phyloP scores from a whole-genome alignment of 2,888 invertebrate genomes.

The Trachelus stipa region DNA sequence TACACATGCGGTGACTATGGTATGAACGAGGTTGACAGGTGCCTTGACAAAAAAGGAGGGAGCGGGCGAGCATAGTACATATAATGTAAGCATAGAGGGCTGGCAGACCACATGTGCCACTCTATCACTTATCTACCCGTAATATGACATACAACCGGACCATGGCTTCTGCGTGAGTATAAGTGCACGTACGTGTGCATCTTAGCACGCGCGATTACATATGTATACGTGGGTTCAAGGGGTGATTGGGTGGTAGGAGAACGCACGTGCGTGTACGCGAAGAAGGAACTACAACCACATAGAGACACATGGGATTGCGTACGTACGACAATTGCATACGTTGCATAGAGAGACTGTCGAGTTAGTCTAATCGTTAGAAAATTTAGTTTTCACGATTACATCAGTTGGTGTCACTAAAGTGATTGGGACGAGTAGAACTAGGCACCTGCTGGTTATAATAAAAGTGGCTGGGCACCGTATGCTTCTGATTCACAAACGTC shows the following conservation, averaged over 20 bases:
- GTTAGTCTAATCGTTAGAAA: neutral
- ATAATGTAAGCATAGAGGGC: conserved; percentile 61
- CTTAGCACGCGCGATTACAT: conserved; percentile 19
- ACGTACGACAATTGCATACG: neutral
- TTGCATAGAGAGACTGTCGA: neutral
- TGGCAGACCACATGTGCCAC: conserved; percentile 64
- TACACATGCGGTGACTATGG: conserved; percentile 53
- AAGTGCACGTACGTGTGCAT: conserved; percentile 10
- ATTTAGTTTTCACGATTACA: neutral
- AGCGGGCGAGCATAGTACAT: conserved; percentile 41
- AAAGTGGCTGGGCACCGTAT: neutral
- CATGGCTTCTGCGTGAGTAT: conserved; percentile 22
- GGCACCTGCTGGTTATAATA: neutral
- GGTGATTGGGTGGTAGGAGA: conserved; percentile 23
- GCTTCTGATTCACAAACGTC: neutral
- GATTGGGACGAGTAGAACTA: neutral
- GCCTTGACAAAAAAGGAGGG: conserved; percentile 56
- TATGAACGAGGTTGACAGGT: conserved; percentile 63
- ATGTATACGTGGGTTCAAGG: conserved; percentile 31
- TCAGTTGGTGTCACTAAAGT: neutral
- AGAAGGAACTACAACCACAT: neutral
- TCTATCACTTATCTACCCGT: conserved; percentile 61
- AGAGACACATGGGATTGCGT: neutral
- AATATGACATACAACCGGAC: conserved; percentile 52
- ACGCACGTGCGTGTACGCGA: conserved; percentile 23